These are phyloP conservation scores for Mayetiola destructor DNA, from an alignment of 2,888 invertebrate species.

Conservation along the genomic window DNA sequence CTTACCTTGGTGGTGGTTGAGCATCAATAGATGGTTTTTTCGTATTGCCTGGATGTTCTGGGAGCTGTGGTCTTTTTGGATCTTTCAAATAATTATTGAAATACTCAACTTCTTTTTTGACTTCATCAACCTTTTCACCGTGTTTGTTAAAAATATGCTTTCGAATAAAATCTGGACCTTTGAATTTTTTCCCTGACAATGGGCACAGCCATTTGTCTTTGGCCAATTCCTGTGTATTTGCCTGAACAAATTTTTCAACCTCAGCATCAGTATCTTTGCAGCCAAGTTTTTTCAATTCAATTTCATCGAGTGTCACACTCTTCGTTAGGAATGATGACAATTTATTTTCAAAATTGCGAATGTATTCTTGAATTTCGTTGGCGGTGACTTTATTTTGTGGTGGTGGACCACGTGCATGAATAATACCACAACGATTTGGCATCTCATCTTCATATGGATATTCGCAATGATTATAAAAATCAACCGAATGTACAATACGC, in stretches of 20 bases:
- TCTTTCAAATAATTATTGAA: conserved; percentile 95
- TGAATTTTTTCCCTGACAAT: conserved; percentile 96
- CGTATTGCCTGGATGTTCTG: conserved; percentile 61
- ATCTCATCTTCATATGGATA: conserved; percentile 99
- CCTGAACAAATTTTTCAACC: conserved; percentile 84
- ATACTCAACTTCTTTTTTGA: conserved; percentile 90
- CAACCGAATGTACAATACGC: conserved; percentile 93
- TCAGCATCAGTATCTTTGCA: conserved; percentile 50
- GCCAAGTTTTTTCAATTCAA: conserved; percentile 71
- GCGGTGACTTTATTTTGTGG: conserved; percentile 59
- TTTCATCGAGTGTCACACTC: conserved; percentile 51
- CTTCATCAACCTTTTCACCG: conserved; percentile 90
- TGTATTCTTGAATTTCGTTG: conserved; percentile 46
- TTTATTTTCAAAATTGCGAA: conserved; percentile 75
- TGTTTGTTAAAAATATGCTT: conserved; percentile 99
- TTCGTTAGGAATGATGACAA: conserved; percentile 79
- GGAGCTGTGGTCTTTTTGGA: conserved; percentile 84
- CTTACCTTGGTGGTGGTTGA: conserved; percentile 20
- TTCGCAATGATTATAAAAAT: conserved; percentile 97
- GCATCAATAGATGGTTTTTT: conserved; percentile 27
- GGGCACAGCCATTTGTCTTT: conserved; percentile 99
- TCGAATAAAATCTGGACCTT: conserved; percentile 94
- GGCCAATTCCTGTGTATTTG: conserved; percentile 91
- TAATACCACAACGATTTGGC: conserved; percentile 97
- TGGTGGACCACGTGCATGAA: conserved; percentile 86